A percentile compares a stretch with the other conserved stretches of the same genome.
phyloP scores from a whole-genome alignment of 2,888 invertebrate species.

The Tupiocoris notatus region DNA sequence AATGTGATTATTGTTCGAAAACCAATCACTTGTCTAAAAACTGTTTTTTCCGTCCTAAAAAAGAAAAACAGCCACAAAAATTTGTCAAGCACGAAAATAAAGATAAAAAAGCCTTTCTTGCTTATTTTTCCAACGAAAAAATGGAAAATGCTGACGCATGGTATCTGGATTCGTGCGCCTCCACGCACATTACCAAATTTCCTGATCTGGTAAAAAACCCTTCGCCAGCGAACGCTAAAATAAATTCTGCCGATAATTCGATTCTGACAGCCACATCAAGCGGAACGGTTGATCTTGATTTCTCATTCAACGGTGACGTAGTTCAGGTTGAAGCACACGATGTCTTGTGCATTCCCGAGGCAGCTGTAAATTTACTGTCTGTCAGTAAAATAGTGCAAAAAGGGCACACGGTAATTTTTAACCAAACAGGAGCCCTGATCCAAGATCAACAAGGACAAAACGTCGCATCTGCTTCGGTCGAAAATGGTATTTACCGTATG shows the following conservation, averaged over 20 bases:
- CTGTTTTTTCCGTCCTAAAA: too few species aligned
- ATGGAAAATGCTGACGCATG: background rate
- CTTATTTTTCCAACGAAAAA: background rate
- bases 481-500: background rate
- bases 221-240: background rate
- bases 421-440: background rate
- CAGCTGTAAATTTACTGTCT: background rate
- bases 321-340: background rate
- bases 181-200: background rate
- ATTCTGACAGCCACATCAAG: background rate
- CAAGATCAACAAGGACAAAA: background rate
- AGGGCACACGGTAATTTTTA: slow-evolving; percentile 7
- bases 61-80: too few species aligned
- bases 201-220: background rate
- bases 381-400: slow-evolving; percentile 1
- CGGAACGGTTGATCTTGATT: background rate
- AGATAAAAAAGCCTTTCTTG: background rate
- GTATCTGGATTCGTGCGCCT: background rate
- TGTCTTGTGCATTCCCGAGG: background rate
- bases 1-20: too few species aligned
- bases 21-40: too few species aligned
- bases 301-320: background rate
- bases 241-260: background rate
- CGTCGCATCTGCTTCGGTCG: background rate
- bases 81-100: background rate